Conservation (phyloP, 2,888 invertebrate genomes). For the Orchesella flavescens region DNA sequence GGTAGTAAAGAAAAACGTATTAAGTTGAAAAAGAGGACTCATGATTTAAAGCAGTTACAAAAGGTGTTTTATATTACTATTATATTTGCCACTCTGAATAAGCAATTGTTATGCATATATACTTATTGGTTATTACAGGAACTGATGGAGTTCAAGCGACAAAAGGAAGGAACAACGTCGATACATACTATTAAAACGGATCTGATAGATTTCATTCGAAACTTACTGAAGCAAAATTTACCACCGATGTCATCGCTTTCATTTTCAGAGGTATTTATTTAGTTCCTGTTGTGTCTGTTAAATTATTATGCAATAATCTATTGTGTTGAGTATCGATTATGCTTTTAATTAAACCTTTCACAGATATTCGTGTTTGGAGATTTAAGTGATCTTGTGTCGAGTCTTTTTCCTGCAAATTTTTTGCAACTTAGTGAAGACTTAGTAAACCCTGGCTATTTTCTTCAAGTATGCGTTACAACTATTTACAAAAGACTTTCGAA, state of each 20-base stretch:
- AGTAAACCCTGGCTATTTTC: slow-evolving; percentile 44
- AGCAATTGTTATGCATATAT: not conserved
- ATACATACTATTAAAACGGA: not conserved
- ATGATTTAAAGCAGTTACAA: slow-evolving; percentile 22
- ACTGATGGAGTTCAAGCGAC: slow-evolving; percentile 17
- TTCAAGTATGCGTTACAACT: slow-evolving; percentile 43
- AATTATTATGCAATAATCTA: not conserved
- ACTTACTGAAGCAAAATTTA: slow-evolving; percentile 34
- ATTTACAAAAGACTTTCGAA: too few species aligned
- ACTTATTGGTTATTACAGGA: not conserved
- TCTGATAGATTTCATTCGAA: not conserved
- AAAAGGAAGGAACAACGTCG: slow-evolving; percentile 20
- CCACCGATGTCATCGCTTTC: slow-evolving; percentile 12
- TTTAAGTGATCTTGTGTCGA: slow-evolving; percentile 21
- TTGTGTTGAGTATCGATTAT: not conserved
- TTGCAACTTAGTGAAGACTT: slow-evolving; percentile 59
- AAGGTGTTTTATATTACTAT: slow-evolving; percentile 5
- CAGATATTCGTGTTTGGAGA: slow-evolving; percentile 46
- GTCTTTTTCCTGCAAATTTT: slow-evolving; percentile 46
- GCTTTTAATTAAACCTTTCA: not conserved
- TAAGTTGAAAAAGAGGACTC: not conserved
- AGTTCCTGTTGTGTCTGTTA: not conserved
- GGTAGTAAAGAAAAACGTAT: not conserved
- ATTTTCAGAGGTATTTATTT: not conserved
- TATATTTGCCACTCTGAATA: not conserved